Base-by-base conservation (phyloP, 2,113 vertebrate species). In the Leuciscus idus region DNA sequence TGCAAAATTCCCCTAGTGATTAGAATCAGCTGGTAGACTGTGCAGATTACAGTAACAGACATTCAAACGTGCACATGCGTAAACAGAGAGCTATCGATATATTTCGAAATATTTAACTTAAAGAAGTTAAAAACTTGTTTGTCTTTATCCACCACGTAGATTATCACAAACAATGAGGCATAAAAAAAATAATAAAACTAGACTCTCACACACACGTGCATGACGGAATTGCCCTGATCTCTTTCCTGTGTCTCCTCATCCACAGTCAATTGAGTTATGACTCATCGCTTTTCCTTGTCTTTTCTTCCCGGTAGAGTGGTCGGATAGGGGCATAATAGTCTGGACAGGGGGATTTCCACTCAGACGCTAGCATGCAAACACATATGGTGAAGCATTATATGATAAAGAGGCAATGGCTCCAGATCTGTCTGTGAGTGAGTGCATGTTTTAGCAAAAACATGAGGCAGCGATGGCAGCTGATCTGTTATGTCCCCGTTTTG, bases 1-100 rank as follows among this genome's bases (percentile, higher is more conserved):
- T 28, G 52, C 81, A 87, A 84, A 84, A 50, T 64, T 81, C 28
- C 81, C 81, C 70, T 33, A 28, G 76, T 77, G 88, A 84, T 81
- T 87, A 77, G 55, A 85, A 82, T 87, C 83, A 87, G 83, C 72
- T 85, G 88, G 23, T 46, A 57, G 46, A 46, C 57, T 1, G 1
- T 62, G 55, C 21, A 80, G 23, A 36, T 62, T 61, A 81, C 59
- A 81, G 57, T 75, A 50, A 62, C n/a, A 88, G 70, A 84, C 88
- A 83, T 79, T 84, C 61, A 85, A 84, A 78, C 57, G 84, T 75
- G 68, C 28, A 61, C 28, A 43, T n/a, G 43, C 70, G 84, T 66
- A 75, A 52, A 72, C 36, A 59, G 12, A 74, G 6, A 48, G 21
- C 11, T 26, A 7, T 74, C 11, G 8, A 74, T 8, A 48, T 13